Evolutionary conservation across 64 coral and sea anemone species (phyloP), one percentile per base, ranked within the genome.

Genomic region (Stichodactyla mertensii): DNA sequence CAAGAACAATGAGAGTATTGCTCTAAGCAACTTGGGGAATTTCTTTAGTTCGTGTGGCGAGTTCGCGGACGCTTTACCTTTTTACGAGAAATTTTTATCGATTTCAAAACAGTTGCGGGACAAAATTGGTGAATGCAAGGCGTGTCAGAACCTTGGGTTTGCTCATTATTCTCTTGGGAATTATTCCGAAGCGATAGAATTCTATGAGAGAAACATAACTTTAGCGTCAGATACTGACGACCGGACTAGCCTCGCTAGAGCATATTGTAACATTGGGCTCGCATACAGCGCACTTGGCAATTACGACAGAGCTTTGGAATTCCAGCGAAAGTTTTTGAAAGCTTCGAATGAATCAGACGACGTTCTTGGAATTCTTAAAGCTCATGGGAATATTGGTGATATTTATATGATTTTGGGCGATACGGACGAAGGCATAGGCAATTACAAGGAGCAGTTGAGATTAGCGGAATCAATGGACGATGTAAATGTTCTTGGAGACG

Each of bases 41-140:
- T 99, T 95, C 67, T 95, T 92, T 77, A 93, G 97, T n/a, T 99
- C 97, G 16, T 90, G 97, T 86, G 97, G 93, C 6, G 91, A 94
- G 55, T 99, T 99, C 84, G 66, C 61, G 18, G 92, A 93, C 52
- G 97, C 97, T 3, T 82, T 89, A 12, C 90, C 97, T 16, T 99
- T 71, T 69, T 99, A 99, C 70, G 90, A 99, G 55, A 92, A 99
- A 55, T 99, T 90, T 82, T 67, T 99, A 24, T 90, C 80, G 22
- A 54, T 99, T 16, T 61, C 88, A 19, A 85, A 54, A 52, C 82
- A 92, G 23, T 23, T 94, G 61, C 83, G 91, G 18, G 97, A 99
- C 80, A 80, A 84, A 88, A 24, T 51, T 52, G 90, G 88, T 53
- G 97, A 99, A 61, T 95, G 93, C 51, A 99, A 99, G 79, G 97